phyloP scores from a whole-genome alignment of 2,797 vertebrate species.

The Falco berigora region DNA sequence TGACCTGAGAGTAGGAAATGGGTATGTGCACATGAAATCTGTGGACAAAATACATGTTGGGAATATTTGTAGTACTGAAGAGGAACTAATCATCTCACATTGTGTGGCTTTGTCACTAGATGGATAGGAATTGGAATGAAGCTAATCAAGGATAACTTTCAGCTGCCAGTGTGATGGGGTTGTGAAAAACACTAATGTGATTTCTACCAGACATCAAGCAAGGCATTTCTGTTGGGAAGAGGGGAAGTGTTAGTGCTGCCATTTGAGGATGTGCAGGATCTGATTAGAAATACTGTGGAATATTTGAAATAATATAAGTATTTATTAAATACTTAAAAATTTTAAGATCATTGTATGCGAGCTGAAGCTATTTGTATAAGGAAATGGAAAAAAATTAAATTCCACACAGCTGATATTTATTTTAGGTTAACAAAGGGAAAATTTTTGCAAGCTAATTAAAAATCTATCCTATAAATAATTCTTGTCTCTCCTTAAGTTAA shows the following conservation, averaged over 20 bases:
- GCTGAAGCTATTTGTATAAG: neutral
- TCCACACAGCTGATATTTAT: neutral
- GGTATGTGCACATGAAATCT: neutral
- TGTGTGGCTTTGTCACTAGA: neutral
- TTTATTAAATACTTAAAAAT: neutral
- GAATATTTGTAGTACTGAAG: neutral
- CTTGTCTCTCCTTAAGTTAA: neutral
- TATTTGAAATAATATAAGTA: too few relatives aligned
- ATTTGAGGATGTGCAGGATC: neutral
- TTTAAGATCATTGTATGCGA: neutral
- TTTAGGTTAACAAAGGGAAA: neutral
- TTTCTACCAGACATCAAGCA: neutral
- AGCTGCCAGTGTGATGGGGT: neutral
- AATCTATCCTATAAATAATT: neutral
- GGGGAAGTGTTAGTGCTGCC: neutral
- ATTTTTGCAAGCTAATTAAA: neutral
- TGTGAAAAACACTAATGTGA: neutral
- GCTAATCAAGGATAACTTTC: neutral
- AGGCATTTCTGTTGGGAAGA: neutral
- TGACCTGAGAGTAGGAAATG: neutral
- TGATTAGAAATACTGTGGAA: neutral
- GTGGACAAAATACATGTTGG: neutral
- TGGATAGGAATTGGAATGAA: neutral
- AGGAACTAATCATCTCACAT: neutral
- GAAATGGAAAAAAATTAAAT: neutral